Evolutionary conservation across 2,888 invertebrate species (phyloP).

Genomic region (Teleogryllus oceanicus): DNA sequence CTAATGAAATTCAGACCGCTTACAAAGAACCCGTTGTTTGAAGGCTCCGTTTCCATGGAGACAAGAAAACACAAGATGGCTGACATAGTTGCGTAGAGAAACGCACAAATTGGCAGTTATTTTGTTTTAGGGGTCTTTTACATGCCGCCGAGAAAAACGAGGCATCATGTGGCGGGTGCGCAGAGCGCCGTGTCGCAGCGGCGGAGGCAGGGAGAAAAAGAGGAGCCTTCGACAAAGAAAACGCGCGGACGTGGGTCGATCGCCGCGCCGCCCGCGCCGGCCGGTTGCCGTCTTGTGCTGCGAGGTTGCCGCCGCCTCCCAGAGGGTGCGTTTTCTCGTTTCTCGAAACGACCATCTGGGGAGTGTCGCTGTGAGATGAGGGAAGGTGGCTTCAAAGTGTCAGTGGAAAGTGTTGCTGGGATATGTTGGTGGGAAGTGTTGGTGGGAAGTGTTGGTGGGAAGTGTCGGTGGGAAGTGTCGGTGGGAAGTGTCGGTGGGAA

Average conservation of each 20-base stretch:
- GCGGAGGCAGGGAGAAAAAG: background rate
- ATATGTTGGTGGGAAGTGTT: too few species aligned
- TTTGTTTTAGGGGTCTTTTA: background rate
- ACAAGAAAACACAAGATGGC: constrained; percentile 18
- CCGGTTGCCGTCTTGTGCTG: background rate
- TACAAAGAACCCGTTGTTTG: background rate
- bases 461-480: too few species aligned
- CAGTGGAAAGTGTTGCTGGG: too few species aligned
- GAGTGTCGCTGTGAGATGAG: too few species aligned
- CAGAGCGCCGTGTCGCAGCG: background rate
- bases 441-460: too few species aligned
- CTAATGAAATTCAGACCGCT: background rate
- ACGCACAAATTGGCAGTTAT: constrained; percentile 2
- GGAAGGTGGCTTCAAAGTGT: too few species aligned
- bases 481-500: too few species aligned
- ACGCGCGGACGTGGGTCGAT: background rate
- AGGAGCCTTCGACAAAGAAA: background rate
- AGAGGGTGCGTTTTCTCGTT: background rate
- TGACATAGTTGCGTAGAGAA: constrained; percentile 1
- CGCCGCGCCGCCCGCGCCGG: background rate
- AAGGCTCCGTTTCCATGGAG: background rate
- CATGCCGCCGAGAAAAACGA: background rate
- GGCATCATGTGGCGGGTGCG: background rate
- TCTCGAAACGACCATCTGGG: too few species aligned
- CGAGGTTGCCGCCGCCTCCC: background rate